These are phyloP conservation scores for Daphoenositta chrysoptera DNA, from an alignment of 2,113 vertebrate species.

Conservation along the genomic window DNA sequence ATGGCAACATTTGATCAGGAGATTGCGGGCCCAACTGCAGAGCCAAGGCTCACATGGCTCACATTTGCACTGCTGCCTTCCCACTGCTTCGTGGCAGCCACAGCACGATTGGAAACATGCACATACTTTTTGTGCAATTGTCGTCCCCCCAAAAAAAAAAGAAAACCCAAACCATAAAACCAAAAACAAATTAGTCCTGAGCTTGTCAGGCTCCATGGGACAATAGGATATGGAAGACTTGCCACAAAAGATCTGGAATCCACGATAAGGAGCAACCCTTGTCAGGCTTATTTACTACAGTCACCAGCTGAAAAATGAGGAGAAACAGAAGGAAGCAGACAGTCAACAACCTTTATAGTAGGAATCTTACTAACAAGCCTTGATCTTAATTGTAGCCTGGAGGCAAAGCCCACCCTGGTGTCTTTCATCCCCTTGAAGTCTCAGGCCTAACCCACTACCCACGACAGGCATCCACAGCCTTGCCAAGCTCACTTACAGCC, in stretches of 20 bases:
- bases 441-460: slow-evolving; percentile 21
- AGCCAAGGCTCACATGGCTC: not conserved
- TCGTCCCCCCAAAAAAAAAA: not conserved
- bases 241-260: slow-evolving; percentile 12
- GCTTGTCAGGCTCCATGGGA: not conserved
- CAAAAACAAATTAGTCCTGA: not conserved
- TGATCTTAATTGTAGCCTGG: slow-evolving; percentile 50
- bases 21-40: not conserved
- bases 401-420: slow-evolving; percentile 60
- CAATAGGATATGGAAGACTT: not conserved
- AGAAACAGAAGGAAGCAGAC: slow-evolving; percentile 59
- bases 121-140: not conserved
- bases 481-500: slow-evolving; percentile 9
- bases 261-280: slow-evolving; percentile 21
- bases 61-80: not conserved
- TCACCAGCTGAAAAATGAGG: slow-evolving; percentile 47
- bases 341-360: slow-evolving; percentile 52
- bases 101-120: not conserved
- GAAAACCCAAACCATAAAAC: not conserved
- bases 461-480: not conserved
- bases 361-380: slow-evolving; percentile 45
- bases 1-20: not conserved
- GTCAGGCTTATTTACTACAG: slow-evolving; percentile 46
- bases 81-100: not conserved
- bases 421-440: slow-evolving; percentile 50